phyloP scores from a whole-genome alignment of 1,140 invertebrate species.

The Lepidurus couesii region DNA sequence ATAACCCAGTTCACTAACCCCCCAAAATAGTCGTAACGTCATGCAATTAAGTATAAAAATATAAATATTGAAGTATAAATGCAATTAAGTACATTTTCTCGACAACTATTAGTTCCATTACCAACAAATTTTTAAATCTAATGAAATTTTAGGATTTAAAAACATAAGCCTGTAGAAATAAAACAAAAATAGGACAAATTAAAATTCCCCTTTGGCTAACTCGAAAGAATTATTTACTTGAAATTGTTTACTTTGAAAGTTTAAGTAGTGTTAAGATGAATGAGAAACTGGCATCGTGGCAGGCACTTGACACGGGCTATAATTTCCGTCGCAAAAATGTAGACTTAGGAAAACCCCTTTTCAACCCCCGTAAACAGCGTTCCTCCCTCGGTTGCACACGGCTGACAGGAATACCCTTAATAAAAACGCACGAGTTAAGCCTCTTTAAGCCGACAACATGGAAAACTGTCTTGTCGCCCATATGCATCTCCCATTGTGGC shows the following conservation, averaged over 20 bases:
- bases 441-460: neutral
- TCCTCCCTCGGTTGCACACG: neutral
- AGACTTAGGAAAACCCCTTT: neutral
- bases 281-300: neutral
- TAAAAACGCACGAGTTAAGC: neutral
- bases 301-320: neutral
- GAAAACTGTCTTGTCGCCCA: neutral
- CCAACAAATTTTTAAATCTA: neutral
- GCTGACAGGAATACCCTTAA: neutral
- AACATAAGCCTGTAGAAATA: too few species aligned
- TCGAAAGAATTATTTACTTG: too few species aligned
- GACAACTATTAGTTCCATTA: neutral
- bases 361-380: neutral
- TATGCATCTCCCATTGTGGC: neutral
- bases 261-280: too few species aligned
- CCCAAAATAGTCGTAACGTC: too few species aligned
- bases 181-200: too few species aligned
- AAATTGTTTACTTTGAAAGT: too few species aligned
- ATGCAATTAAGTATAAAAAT: too few species aligned
- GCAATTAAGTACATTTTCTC: neutral
- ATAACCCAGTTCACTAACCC: too few species aligned
- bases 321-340: neutral
- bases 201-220: too few species aligned
- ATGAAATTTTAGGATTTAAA: too few species aligned
- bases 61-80: neutral